Conservation (phyloP, 2,888 invertebrate genomes). For the Perithous albicinctus region DNA sequence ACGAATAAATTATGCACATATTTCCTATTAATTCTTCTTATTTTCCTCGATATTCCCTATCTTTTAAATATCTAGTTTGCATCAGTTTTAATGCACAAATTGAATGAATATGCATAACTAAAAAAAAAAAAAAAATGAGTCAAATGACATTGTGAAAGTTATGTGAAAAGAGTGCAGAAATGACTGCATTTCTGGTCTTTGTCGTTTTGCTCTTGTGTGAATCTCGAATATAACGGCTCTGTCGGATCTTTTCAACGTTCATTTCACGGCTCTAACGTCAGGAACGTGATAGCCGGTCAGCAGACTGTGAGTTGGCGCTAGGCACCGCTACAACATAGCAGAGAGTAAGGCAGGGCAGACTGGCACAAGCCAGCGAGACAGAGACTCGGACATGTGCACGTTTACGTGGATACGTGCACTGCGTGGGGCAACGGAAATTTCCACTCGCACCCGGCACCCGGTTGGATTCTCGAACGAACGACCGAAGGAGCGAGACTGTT, state of each 20-base stretch:
- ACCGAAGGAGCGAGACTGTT: conserved; percentile 34
- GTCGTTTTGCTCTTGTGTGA: conserved; percentile 11
- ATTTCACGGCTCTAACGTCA: conserved; percentile 49
- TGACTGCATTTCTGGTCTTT: background rate
- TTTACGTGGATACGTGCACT: conserved; percentile 60
- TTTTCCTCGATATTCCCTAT: too few relatives aligned
- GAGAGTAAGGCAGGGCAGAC: conserved; percentile 18
- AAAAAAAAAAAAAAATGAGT: background rate
- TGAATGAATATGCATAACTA: background rate
- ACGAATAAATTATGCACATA: too few relatives aligned
- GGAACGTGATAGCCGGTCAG: conserved; percentile 59
- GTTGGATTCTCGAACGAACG: conserved; percentile 56
- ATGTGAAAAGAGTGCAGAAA: background rate
- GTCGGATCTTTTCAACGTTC: conserved; percentile 36
- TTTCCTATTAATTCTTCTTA: too few relatives aligned
- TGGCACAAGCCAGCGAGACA: conserved; percentile 37
- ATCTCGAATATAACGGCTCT: conserved; percentile 33
- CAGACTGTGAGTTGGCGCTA: conserved; percentile 36
- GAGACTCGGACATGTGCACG: conserved; percentile 63
- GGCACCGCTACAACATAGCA: background rate
- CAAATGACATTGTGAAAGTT: background rate
- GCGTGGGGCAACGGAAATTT: conserved; percentile 74
- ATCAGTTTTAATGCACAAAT: background rate
- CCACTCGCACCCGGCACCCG: conserved; percentile 70
- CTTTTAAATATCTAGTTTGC: background rate